Percentiles rank a stretch among this genome's conserved stretches.
Evolutionary conservation across 2,113 vertebrate genomes (phyloP).

Genomic region (Aptenodytes patagonicus): DNA sequence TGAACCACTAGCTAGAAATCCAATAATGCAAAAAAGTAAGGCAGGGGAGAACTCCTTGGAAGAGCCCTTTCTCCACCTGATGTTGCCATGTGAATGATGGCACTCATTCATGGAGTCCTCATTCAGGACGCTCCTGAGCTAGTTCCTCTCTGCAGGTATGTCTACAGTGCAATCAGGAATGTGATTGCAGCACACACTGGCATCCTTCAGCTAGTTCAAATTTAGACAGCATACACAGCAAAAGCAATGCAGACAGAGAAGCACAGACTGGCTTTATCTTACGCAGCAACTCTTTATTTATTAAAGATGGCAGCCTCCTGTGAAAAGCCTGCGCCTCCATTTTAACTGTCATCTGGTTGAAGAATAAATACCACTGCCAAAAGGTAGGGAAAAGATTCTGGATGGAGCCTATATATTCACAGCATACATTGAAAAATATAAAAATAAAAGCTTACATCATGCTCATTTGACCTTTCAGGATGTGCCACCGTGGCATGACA

Average conservation of each 20-base stretch:
- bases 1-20: neutral
- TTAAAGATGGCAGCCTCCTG: neutral
- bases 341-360: neutral
- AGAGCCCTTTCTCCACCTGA: neutral
- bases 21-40: neutral
- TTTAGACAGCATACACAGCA: neutral
- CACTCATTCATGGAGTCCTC: neutral
- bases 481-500: neutral
- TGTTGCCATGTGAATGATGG: neutral
- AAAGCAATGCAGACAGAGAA: neutral
- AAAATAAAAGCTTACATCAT: neutral
- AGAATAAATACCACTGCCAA: neutral
- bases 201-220: neutral
- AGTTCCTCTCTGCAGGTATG: neutral
- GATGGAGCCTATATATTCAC: neutral
- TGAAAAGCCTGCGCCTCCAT: neutral
- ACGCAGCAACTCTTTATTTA: neutral
- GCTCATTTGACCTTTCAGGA: neutral
- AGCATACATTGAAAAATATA: neutral
- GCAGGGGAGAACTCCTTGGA: neutral
- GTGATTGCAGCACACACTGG: neutral
- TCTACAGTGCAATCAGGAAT: neutral
- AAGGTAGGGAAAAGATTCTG: neutral
- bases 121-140: neutral
- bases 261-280: neutral